phyloP scores from a whole-genome alignment of 2,888 invertebrate genomes.

The Lepidocyrtoides sp. region DNA sequence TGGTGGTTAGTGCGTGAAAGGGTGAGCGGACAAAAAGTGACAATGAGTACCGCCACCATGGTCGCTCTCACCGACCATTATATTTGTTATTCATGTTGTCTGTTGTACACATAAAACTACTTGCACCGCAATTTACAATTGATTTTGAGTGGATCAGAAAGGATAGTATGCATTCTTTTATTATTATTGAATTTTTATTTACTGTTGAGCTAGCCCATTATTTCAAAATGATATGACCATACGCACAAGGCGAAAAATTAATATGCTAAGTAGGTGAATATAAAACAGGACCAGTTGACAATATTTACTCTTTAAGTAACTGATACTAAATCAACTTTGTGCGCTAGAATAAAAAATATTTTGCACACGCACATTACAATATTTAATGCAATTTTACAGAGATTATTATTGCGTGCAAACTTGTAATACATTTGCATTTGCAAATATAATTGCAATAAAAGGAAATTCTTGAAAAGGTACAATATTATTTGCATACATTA shows the following conservation, averaged over 20 bases:
- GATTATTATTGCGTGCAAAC: conserved; percentile 34
- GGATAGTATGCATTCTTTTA: too few species aligned
- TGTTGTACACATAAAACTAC: too few species aligned
- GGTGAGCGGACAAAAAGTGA: conserved; percentile 30
- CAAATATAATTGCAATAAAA: not conserved
- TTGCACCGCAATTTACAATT: too few species aligned
- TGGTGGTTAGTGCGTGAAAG: not conserved
- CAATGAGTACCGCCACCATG: conserved; percentile 26
- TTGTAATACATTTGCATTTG: not conserved
- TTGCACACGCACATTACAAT: not conserved
- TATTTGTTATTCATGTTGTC: too few species aligned
- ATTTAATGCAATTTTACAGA: not conserved
- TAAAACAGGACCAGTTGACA: conserved; percentile 10
- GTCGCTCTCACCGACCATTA: too few species aligned
- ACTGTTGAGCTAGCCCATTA: not conserved
- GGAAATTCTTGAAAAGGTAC: not conserved
- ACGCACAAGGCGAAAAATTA: not conserved
- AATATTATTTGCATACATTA: conserved; percentile 20
- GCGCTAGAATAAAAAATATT: not conserved
- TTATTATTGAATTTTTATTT: not conserved
- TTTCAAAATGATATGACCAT: too few species aligned
- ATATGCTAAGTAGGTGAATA: not conserved
- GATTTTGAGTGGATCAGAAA: too few species aligned
- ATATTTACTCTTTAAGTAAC: not conserved
- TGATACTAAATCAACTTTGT: too few species aligned